A percentile compares a stretch with the other conserved stretches of the same genome.
Evolutionary conservation across 92 coral and sea anemone species (phyloP).

Genomic region (Bergia puertoricense): DNA sequence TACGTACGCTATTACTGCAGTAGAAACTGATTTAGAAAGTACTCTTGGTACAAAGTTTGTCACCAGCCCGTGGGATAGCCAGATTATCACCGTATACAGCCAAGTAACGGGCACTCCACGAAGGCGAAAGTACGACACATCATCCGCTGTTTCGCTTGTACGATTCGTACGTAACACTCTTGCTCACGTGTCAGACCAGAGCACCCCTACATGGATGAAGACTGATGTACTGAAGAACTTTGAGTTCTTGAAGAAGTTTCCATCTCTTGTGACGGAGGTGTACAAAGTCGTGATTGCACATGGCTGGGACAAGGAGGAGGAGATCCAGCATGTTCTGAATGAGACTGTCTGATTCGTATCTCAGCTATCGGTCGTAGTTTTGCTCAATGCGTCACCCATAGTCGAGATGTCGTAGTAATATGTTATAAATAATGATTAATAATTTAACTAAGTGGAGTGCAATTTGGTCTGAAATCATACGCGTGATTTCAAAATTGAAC

Average conservation of each 20-base stretch:
- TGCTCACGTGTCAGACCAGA: constrained; percentile 35
- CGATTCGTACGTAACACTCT: constrained; percentile 55
- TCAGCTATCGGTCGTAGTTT: too few species aligned
- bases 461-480: too few species aligned
- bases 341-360: too few species aligned
- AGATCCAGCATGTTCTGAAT: too few species aligned
- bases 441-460: too few species aligned
- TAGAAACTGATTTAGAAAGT: neutral
- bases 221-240: constrained; percentile 23
- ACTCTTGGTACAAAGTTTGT: neutral
- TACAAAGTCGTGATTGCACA: constrained; percentile 39
- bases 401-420: too few species aligned
- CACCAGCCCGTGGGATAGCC: constrained; percentile 3
- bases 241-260: constrained; percentile 48
- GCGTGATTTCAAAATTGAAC: too few species aligned
- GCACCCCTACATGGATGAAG: neutral
- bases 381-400: too few species aligned
- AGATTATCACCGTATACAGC: constrained; percentile 11
- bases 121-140: constrained; percentile 38
- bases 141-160: constrained; percentile 48
- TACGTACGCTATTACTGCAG: neutral
- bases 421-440: too few species aligned
- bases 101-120: constrained; percentile 18
- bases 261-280: constrained; percentile 51
- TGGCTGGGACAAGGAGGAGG: constrained; percentile 37